Conservation (phyloP, 2,888 invertebrate genomes). For the Epinotia bilunana region DNA sequence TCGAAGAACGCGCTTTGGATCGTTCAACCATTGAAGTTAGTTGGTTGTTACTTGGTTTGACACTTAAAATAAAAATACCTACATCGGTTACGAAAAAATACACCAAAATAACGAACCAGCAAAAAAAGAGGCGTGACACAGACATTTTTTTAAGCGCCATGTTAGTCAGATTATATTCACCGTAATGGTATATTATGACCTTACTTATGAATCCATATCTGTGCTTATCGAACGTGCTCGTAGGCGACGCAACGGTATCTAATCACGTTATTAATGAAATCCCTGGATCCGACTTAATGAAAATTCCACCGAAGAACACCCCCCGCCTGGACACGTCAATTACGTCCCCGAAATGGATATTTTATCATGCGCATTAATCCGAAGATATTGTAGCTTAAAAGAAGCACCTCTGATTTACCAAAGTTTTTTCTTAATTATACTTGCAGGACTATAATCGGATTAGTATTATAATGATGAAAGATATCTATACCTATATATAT, state of each 20-base stretch:
- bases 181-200: background rate
- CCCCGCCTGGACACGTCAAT: constrained; percentile 45
- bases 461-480: background rate
- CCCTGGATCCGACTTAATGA: constrained; percentile 54
- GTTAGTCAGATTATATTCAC: too few relatives aligned
- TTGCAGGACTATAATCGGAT: background rate
- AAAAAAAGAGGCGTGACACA: too few relatives aligned
- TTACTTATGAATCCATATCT: background rate
- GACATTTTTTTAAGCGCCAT: too few relatives aligned
- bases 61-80: too few relatives aligned
- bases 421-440: constrained; percentile 6
- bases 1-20: too few relatives aligned
- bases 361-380: constrained; percentile 44
- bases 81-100: too few relatives aligned
- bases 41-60: too few relatives aligned
- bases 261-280: constrained; percentile 57
- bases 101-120: too few relatives aligned
- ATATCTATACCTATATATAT: too few relatives aligned
- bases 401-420: constrained; percentile 2
- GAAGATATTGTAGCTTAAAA: constrained; percentile 13
- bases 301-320: constrained; percentile 52
- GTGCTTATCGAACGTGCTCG: constrained; percentile 29
- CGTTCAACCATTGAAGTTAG: too few relatives aligned
- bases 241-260: constrained; percentile 43
- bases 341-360: constrained; percentile 45